These are phyloP conservation scores for Chaenodraco wilsoni DNA, from an alignment of 2,797 vertebrate genomes.

Conservation along the genomic window DNA sequence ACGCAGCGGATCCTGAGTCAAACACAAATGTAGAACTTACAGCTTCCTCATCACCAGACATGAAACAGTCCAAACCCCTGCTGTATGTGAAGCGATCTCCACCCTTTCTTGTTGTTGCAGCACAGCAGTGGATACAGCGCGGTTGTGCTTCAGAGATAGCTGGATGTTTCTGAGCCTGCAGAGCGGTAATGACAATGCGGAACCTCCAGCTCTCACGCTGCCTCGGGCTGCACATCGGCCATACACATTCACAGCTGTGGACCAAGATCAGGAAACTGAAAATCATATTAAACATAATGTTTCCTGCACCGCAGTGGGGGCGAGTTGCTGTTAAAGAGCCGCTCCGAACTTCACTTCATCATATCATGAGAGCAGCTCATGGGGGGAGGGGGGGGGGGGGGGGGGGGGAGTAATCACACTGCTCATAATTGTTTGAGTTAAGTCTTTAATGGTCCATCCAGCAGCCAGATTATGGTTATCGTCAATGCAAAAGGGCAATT, in stretches of 20 bases:
- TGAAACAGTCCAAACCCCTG: constrained; percentile 1
- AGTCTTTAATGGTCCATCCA: constrained; percentile 60
- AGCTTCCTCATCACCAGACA: background rate
- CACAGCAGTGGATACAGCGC: constrained; percentile 22
- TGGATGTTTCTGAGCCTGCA: constrained; percentile 61
- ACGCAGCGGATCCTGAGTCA: background rate
- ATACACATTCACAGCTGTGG: constrained; percentile 79
- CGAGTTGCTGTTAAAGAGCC: background rate
- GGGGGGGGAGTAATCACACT: constrained; percentile 40
- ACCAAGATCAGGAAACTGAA: constrained; percentile 60
- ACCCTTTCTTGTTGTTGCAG: constrained; percentile 34
- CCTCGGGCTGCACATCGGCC: constrained; percentile 55
- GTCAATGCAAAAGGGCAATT: constrained; percentile 64
- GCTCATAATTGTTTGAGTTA: constrained; percentile 59
- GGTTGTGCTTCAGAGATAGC: constrained; percentile 44
- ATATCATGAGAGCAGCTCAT: constrained; percentile 30
- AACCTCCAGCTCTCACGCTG: constrained; percentile 44
- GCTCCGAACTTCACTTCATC: constrained; percentile 31
- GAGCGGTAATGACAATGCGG: constrained; percentile 60
- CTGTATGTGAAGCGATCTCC: background rate
- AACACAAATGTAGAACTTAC: constrained; percentile 14
- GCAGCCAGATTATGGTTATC: constrained; percentile 46
- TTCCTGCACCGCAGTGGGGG: constrained; percentile 41
- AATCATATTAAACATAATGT: constrained; percentile 70
- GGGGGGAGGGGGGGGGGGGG: background rate